Percentiles rank a stretch among this genome's conserved stretches.
These are phyloP conservation scores for Panopea generosa DNA, from an alignment of 2,888 invertebrate species.

Conservation along the genomic window DNA sequence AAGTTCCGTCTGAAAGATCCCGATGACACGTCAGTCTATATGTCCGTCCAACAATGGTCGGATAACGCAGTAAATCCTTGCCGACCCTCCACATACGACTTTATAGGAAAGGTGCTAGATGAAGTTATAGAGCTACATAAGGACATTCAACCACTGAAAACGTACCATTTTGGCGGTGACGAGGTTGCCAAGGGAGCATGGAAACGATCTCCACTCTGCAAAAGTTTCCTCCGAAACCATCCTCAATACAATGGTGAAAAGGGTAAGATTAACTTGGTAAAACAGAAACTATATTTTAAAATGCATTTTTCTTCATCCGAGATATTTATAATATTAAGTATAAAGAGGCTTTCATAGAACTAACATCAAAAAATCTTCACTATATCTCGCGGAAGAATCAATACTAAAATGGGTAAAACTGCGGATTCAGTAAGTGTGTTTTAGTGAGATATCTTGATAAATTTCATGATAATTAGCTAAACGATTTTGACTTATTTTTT, in stretches of 20 bases:
- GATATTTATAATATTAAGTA: no score
- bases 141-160: conserved; percentile 72
- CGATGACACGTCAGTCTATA: conserved; percentile 65
- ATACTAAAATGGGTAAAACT: no score
- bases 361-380: no score
- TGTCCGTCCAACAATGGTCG: conserved; percentile 72
- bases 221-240: conserved; percentile 30
- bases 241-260: conserved; percentile 39
- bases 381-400: no score
- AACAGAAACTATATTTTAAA: no score
- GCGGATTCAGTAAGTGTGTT: no score
- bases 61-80: conserved; percentile 79
- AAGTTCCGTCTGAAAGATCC: conserved; percentile 70
- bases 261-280: no score
- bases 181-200: conserved; percentile 80
- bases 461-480: no score
- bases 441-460: no score
- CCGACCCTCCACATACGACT: conserved; percentile 72
- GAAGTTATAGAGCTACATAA: conserved; percentile 68
- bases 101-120: conserved; percentile 74
- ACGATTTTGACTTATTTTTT: no score
- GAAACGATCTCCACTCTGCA: conserved; percentile 77
- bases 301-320: no score
- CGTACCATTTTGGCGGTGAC: conserved; percentile 82
- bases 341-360: no score